Evolutionary conservation across 2,888 invertebrate species (phyloP), one percentile per base, ranked within the genome.

Genomic region (Epinotia brunnichana): DNA sequence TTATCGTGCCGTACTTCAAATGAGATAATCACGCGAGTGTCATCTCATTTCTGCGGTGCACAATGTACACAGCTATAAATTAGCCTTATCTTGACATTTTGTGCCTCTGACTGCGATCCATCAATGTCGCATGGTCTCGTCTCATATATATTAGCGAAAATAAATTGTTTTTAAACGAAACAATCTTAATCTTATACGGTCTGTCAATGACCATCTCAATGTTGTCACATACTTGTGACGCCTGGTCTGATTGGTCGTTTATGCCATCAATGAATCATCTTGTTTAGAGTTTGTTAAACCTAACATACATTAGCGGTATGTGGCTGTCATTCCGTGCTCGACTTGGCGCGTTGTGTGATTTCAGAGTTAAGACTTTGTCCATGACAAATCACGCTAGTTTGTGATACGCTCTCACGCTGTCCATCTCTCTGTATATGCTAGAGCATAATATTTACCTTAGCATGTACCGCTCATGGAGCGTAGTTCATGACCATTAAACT

Each of bases 61-160:
- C 62, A 82, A 81, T 82, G 81, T 83, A 83, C 77, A 84, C 83
- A 83, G 83, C 86, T 84, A 92, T 92, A 91, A 88, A 90, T 92
- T 90, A 90, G 77, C 85, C 83, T 91, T 92, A 92, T 92, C 92
- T 90, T 83, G 90, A 90, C 91, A 86, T 81, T 85, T 80, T 83
- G 88, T 87, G 84, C 88, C 87, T 88, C 87, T 85, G 80, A 79
- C 77, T 81, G 80, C 86, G 83, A 90, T 92, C 85, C 86, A 90
- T 92, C 92, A 91, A 87, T 90, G 91, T 90, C 91, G 81, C 78
- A 73, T 77, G 63, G 54, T 63, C 54, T 61, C 69, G 67, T 62
- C 59, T 70, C 4, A 24, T 72, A 70, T 75, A 77, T 81, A 85
- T 88, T 87, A 88, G 84, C 83, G 82, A 86, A 86, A 87, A 83